A percentile compares a stretch with the other conserved stretches of the same genome.
Evolutionary conservation across 2,888 invertebrate species (phyloP).

Genomic region (Temnothorax unifasciatus): DNA sequence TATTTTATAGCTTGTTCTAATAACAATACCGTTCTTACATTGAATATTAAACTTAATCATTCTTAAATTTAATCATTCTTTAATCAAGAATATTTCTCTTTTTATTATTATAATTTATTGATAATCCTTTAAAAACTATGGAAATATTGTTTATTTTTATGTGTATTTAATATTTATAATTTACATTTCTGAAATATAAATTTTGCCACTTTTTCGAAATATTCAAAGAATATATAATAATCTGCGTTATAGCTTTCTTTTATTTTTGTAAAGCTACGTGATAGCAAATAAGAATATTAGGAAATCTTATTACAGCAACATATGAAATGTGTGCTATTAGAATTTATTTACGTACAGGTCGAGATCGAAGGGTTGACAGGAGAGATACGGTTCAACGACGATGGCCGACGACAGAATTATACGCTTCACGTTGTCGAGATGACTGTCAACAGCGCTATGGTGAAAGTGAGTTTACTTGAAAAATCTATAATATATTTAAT

Average conservation of each 20-base stretch:
- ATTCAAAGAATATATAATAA: background rate
- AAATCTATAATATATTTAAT: background rate
- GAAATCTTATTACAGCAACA: background rate
- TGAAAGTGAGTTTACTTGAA: constrained; percentile 89
- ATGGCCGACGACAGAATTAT: constrained; percentile 95
- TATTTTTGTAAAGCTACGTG: background rate
- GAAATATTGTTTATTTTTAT: background rate
- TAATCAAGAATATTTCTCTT: background rate
- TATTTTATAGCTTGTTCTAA: background rate
- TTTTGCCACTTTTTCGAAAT: background rate
- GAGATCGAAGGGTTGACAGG: constrained; percentile 96
- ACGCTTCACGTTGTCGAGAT: constrained; percentile 96
- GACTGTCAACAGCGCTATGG: constrained; percentile 97
- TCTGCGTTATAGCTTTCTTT: background rate
- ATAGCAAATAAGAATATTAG: background rate
- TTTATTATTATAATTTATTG: background rate
- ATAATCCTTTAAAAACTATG: background rate
- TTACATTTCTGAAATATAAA: constrained; percentile 1
- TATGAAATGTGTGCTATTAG: background rate
- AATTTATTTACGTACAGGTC: constrained; percentile 88
- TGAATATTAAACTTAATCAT: background rate
- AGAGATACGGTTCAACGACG: constrained; percentile 96
- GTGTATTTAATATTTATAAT: background rate
- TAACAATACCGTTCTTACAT: background rate
- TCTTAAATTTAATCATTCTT: background rate